Percentiles rank a stretch among this genome's conserved stretches.
These are phyloP conservation scores for Todiramphus saurophagus DNA, from an alignment of 2,113 vertebrate species.

Conservation along the genomic window DNA sequence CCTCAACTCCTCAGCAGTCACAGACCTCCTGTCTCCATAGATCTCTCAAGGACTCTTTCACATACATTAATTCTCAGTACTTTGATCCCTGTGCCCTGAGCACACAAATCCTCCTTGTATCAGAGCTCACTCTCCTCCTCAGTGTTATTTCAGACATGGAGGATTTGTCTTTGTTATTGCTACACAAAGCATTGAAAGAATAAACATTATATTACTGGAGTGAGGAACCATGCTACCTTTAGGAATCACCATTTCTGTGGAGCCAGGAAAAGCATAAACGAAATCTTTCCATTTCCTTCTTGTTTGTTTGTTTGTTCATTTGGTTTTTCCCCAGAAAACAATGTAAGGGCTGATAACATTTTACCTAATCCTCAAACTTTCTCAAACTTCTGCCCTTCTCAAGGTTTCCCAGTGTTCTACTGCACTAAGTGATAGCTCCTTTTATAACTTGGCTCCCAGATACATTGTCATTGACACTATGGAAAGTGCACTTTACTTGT, in stretches of 20 bases:
- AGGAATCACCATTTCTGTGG: background rate
- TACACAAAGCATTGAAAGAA: background rate
- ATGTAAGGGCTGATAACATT: background rate
- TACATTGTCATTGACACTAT: background rate
- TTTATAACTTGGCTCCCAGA: background rate
- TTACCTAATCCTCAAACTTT: background rate
- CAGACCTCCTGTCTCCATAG: background rate
- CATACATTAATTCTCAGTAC: background rate
- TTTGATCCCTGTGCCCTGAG: background rate
- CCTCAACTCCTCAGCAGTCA: background rate
- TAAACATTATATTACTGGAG: background rate
- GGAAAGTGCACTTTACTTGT: background rate
- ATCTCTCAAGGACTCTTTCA: background rate
- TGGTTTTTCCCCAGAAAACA: background rate
- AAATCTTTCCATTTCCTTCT: background rate
- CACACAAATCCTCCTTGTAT: background rate
- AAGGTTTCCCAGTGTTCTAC: background rate
- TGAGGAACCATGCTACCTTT: background rate
- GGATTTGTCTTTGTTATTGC: background rate
- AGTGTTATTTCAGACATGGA: background rate
- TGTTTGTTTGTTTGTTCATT: background rate
- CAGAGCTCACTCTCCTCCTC: background rate
- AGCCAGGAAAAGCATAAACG: background rate
- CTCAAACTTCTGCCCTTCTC: background rate
- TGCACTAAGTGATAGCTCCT: background rate